Percentiles rank a stretch among this genome's conserved stretches.
phyloP scores from a whole-genome alignment of 2,888 invertebrate genomes.

The Drosophila trichaetosa region DNA sequence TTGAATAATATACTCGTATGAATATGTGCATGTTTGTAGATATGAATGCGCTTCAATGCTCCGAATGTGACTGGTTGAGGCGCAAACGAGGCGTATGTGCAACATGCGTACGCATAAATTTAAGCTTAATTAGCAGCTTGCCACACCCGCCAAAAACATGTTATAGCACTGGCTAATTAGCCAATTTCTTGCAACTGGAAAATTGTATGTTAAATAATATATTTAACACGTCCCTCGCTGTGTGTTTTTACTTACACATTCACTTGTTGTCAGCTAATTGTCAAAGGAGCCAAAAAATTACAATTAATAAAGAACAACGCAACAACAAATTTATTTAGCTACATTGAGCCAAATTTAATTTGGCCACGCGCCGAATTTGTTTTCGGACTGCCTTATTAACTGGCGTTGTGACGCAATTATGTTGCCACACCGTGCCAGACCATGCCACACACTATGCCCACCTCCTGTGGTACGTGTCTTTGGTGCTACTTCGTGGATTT shows the following conservation, averaged over 20 bases:
- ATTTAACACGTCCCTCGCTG: conserved; percentile 4
- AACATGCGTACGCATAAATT: conserved; percentile 80
- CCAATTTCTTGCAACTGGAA: conserved; percentile 40
- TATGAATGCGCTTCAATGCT: conserved; percentile 38
- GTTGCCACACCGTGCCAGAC: conserved; percentile 42
- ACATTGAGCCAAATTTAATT: conserved; percentile 56
- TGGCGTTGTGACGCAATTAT: conserved; percentile 74
- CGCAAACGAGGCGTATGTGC: conserved; percentile 70
- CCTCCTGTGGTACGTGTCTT: conserved; percentile 57
- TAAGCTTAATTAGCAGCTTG: conserved; percentile 68
- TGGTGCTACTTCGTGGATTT: conserved; percentile 37
- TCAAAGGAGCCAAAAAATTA: conserved; percentile 1
- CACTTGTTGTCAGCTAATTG: conserved; percentile 39
- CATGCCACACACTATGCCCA: conserved; percentile 3
- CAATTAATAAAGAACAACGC: conserved; percentile 8
- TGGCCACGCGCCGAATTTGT: conserved; percentile 48
- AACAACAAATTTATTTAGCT: conserved; percentile 23
- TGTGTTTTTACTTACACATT: not conserved
- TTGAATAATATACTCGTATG: conserved; percentile 60
- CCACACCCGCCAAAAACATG: conserved; percentile 16
- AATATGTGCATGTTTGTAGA: conserved; percentile 24
- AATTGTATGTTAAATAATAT: conserved; percentile 55
- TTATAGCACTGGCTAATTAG: conserved; percentile 57
- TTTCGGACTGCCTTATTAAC: conserved; percentile 59
- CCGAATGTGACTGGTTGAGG: conserved; percentile 36